Conservation (phyloP, 2,797 vertebrate species). For the Acipenser transmontanus region DNA sequence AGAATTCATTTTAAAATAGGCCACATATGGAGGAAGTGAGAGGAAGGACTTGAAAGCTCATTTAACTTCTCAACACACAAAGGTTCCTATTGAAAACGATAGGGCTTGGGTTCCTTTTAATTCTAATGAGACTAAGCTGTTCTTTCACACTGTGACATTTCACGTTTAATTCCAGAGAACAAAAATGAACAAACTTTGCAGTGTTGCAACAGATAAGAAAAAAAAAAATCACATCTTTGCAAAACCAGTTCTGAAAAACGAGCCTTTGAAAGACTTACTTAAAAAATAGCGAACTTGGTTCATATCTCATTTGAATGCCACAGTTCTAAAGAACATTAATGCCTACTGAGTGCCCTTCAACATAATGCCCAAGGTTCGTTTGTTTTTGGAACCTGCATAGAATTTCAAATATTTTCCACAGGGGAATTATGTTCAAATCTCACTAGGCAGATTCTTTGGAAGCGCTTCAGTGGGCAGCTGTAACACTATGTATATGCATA, state of each 20-base stretch:
- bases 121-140: neutral
- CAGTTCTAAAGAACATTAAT: constrained; percentile 11
- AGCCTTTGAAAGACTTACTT: constrained; percentile 1
- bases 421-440: constrained; percentile 4
- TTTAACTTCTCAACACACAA: neutral
- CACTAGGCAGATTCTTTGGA: constrained; percentile 1
- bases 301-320: constrained; percentile 18
- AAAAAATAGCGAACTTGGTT: constrained; percentile 5
- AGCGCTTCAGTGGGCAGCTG: constrained; percentile 2
- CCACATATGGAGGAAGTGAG: too few relatives aligned
- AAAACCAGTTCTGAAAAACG: neutral
- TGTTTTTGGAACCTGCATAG: constrained; percentile 9
- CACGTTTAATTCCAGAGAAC: neutral
- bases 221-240: neutral
- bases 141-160: neutral
- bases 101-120: neutral
- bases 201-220: neutral
- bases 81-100: neutral
- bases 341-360: constrained; percentile 21
- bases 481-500: constrained; percentile 8
- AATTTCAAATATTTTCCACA: constrained; percentile 14
- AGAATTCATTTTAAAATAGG: too few relatives aligned
- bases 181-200: neutral
- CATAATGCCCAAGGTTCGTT: constrained; percentile 15
- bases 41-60: too few relatives aligned